A percentile compares a stretch with the other conserved stretches of the same genome.
phyloP scores from a whole-genome alignment of 2,888 invertebrate genomes.

The Chalcis sispes region DNA sequence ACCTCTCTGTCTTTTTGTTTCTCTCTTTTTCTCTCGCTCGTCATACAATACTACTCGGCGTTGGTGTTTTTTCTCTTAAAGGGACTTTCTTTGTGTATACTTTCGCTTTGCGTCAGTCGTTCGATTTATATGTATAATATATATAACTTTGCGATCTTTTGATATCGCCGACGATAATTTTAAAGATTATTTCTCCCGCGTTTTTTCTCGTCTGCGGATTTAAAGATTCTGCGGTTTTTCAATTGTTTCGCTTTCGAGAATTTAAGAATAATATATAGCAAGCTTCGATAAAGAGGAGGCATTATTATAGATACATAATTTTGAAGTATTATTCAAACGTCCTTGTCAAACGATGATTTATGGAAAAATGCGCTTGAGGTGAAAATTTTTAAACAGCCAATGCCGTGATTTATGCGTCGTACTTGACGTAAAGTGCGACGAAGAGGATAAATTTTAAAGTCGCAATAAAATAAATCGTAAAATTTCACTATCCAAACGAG shows the following conservation, averaged over 20 bases:
- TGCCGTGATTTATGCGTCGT: background rate
- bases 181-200: too few species aligned
- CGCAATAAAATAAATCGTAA: constrained; percentile 1
- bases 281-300: too few species aligned
- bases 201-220: too few species aligned
- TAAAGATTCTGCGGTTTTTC: too few species aligned
- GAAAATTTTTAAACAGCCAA: background rate
- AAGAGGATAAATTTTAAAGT: constrained; percentile 1
- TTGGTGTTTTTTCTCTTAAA: background rate
- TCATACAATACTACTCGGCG: background rate
- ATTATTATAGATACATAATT: too few species aligned
- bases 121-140: background rate
- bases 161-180: too few species aligned
- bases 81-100: background rate
- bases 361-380: too few species aligned
- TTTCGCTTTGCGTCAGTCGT: background rate
- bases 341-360: background rate
- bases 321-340: background rate
- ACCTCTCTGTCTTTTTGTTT: constrained; percentile 57
- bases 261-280: too few species aligned
- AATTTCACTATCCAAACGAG: too few species aligned
- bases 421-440: background rate
- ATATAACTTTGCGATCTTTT: too few species aligned
- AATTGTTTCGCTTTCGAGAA: too few species aligned
- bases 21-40: constrained; percentile 48